A percentile compares a stretch with the other conserved stretches of the same genome.
Conservation (phyloP, 2,113 vertebrate species). For the Burhinus oedicnemus region DNA sequence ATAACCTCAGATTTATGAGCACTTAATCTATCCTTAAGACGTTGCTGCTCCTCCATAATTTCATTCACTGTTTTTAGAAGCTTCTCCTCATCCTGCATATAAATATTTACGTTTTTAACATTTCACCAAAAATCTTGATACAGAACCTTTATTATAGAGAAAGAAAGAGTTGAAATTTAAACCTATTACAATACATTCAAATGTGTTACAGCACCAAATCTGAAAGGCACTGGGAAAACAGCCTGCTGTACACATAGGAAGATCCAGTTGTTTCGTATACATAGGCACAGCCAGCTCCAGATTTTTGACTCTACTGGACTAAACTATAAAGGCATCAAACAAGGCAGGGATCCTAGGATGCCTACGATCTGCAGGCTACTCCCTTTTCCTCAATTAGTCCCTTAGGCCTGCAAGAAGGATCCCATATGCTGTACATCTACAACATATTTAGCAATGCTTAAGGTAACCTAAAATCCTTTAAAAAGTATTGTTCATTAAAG, state of each 20-base stretch:
- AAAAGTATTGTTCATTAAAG: not conserved
- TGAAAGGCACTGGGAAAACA: not conserved
- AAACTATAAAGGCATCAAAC: not conserved
- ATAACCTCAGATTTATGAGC: constrained; percentile 75
- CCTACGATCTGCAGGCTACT: not conserved
- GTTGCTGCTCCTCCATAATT: constrained; percentile 70
- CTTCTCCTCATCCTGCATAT: constrained; percentile 79
- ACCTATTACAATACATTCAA: not conserved
- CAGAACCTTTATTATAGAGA: not conserved
- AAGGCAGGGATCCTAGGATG: not conserved
- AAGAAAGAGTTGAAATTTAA: not conserved
- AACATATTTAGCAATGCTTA: not conserved
- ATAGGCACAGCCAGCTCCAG: not conserved
- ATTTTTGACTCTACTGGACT: not conserved
- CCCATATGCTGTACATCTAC: not conserved
- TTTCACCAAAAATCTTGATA: not conserved
- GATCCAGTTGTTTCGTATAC: not conserved
- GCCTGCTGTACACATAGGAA: not conserved
- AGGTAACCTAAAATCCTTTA: not conserved
- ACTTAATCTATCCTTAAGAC: constrained; percentile 73
- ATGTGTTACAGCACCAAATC: not conserved
- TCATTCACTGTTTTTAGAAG: constrained; percentile 78
- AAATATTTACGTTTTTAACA: not conserved
- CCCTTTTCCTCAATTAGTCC: not conserved
- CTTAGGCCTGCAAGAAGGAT: not conserved